A percentile compares a stretch with the other conserved stretches of the same genome.
phyloP scores from a whole-genome alignment of 2,113 vertebrate species.

The Gavialis gangeticus region DNA sequence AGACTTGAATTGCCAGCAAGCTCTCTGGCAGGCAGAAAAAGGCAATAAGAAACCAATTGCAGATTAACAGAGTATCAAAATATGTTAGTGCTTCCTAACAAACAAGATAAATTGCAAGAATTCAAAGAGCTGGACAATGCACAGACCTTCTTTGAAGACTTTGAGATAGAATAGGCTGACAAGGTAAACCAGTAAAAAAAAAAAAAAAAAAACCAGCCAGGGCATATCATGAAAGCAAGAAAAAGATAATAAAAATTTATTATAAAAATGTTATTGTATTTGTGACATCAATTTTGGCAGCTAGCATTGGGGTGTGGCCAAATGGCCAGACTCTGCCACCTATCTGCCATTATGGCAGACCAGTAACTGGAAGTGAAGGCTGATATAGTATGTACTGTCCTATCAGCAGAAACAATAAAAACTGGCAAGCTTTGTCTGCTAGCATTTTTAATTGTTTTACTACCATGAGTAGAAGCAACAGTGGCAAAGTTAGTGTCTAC shows the following conservation, averaged over 20 bases:
- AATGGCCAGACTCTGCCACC: background rate
- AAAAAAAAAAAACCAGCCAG: background rate
- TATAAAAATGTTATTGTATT: constrained; percentile 28
- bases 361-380: background rate
- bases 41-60: constrained; percentile 13
- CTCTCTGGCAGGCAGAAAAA: constrained; percentile 32
- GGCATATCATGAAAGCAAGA: background rate
- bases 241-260: constrained; percentile 18
- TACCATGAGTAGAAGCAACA: background rate
- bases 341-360: background rate
- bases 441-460: background rate
- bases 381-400: background rate
- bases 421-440: background rate
- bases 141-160: background rate
- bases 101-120: background rate
- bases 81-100: constrained; percentile 22
- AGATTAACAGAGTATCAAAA: constrained; percentile 34
- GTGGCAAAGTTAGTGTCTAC: background rate
- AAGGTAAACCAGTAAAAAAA: constrained; percentile 7
- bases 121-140: constrained; percentile 5
- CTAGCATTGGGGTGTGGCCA: background rate
- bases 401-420: background rate
- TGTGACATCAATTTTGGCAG: constrained; percentile 17
- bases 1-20: constrained; percentile 43
- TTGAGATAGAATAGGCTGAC: background rate